These are phyloP conservation scores for Hemichromis elongatus DNA, from an alignment of 2,113 vertebrate species.

Conservation along the genomic window DNA sequence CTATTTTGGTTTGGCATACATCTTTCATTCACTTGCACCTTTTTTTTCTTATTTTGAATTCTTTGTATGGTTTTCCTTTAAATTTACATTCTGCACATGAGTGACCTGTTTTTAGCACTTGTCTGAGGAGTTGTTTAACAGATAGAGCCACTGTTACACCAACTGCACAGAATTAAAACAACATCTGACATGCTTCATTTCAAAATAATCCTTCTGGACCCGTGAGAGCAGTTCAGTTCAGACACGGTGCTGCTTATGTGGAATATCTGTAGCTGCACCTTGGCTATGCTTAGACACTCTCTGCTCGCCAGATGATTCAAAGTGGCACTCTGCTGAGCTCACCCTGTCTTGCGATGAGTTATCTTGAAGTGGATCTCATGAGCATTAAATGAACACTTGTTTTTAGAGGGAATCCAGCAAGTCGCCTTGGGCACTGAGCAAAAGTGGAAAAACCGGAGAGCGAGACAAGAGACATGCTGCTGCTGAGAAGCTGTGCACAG, in stretches of 20 bases:
- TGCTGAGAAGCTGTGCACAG: background rate
- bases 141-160: background rate
- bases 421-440: background rate
- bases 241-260: background rate
- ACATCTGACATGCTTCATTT: background rate
- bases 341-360: background rate
- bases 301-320: constrained; percentile 8
- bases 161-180: background rate
- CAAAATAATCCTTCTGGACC: background rate
- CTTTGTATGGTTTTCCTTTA: background rate
- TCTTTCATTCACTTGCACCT: background rate
- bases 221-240: background rate
- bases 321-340: constrained; percentile 58
- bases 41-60: background rate
- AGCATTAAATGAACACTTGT: constrained; percentile 4
- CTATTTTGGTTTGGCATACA: background rate
- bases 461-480: background rate
- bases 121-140: background rate
- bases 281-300: background rate
- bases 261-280: constrained; percentile 20
- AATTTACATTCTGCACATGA: background rate
- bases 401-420: background rate
- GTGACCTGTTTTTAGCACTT: background rate
- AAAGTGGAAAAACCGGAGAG: background rate
- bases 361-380: constrained; percentile 19